Base-by-base conservation (phyloP, 64 coral and sea anemone species). In the Dendronephthya gigantea region DNA sequence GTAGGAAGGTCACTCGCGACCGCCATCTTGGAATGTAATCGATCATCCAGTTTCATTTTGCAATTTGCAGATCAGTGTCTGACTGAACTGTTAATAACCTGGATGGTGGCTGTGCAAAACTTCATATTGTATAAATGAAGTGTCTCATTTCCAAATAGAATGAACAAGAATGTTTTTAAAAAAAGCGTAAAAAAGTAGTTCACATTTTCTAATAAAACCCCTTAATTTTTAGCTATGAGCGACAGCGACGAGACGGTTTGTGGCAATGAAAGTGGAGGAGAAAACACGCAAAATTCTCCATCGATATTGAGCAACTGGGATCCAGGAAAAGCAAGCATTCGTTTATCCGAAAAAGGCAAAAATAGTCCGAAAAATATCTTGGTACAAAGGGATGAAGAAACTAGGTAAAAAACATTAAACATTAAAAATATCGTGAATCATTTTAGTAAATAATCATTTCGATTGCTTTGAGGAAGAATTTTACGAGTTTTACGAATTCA, bases 1-100 rank as follows among this genome's bases (percentile, higher is more conserved):
- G 76, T 87, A 31, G 95, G 95, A 90, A 98, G 91, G 12, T 98
- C 95, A 90, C 95, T 98, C 19, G 95, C 95, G 13, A 92, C 92
- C 95, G 92, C 95, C 95, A 98, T 98, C 87, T 98, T 98, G 92
- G 68, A 90, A 89, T 23, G 55, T n/a, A 11, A 6, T 45, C 41
- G 11, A 45, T 11, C 41, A 45, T 45, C 41, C 41, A 45, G 41
- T 45, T 11, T n/a, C 4, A 45, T 45, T 45, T 66, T 6, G 6
- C 22, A 66, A 4, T 45, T 6, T 45, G 11, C 41, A 45, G 41
- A 6, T 45, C 41, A 45, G 41, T 45, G 41, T 6, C 6, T 17
- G 3, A n/a, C 58, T 66, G 19, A n/a, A 22, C 58, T 30, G 2
- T n/a, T 66, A 30, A 22, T 66, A 7, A 22, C 2, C 19, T 30